Percentiles rank a stretch among this genome's conserved stretches.
Evolutionary conservation across 2,888 invertebrate species (phyloP).

Genomic region (Melanophora roralis): DNA sequence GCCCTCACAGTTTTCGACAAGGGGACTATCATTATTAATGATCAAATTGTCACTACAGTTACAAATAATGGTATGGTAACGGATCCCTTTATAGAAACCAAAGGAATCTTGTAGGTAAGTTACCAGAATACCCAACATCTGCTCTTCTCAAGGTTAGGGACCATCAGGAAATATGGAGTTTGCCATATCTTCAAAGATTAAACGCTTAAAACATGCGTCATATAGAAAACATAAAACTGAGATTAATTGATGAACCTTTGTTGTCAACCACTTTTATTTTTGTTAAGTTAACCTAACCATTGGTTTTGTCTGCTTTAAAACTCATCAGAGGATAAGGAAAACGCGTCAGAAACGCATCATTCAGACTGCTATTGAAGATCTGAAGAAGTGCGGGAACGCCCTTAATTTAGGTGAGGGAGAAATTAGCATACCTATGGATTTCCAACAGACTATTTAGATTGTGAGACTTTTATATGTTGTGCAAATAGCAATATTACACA

Average conservation of each 20-base stretch:
- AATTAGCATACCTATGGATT: conserved; percentile 12
- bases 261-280: not conserved
- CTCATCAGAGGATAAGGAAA: conserved; percentile 8
- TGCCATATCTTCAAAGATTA: conserved; percentile 50
- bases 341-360: conserved; percentile 3
- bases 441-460: not conserved
- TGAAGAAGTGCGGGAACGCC: conserved; percentile 34
- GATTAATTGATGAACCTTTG: conserved; percentile 25
- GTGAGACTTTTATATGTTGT: too few relatives aligned
- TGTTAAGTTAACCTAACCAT: not conserved
- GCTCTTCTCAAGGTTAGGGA: conserved; percentile 51
- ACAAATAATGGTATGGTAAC: conserved; percentile 20
- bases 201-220: conserved; percentile 39
- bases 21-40: conserved; percentile 48
- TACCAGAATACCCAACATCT: conserved; percentile 19
- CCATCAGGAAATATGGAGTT: conserved; percentile 51
- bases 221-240: conserved; percentile 34
- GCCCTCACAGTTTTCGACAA: conserved; percentile 39
- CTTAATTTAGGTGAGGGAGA: conserved; percentile 14
- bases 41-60: conserved; percentile 24
- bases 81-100: conserved; percentile 35
- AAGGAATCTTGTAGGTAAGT: conserved; percentile 32
- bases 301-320: conserved; percentile 18
- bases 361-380: conserved; percentile 7
- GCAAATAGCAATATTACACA: too few relatives aligned